Evolutionary conservation across 2,888 invertebrate genomes (phyloP).

Genomic region (Drosophila fulvimacula): DNA sequence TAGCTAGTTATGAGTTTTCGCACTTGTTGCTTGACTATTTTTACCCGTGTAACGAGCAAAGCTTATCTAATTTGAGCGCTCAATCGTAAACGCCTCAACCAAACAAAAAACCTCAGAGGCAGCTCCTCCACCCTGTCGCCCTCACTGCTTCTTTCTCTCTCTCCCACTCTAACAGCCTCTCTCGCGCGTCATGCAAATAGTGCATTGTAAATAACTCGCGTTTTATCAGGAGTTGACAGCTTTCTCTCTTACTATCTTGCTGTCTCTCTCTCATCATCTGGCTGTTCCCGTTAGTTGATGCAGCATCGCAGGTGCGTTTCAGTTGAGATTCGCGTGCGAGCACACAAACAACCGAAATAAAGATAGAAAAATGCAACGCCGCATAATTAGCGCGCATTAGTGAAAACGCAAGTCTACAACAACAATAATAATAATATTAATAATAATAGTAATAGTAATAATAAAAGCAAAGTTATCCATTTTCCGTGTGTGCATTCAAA

Average conservation of each 20-base stretch:
- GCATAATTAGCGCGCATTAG: constrained; percentile 57
- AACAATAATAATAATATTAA: constrained; percentile 2
- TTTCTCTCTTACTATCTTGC: background rate
- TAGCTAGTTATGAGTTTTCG: background rate
- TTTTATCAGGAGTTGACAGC: constrained; percentile 35
- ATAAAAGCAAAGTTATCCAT: constrained; percentile 1
- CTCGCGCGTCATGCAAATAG: constrained; percentile 17
- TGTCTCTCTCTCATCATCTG: constrained; percentile 5
- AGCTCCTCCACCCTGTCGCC: background rate
- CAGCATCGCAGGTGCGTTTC: constrained; percentile 49
- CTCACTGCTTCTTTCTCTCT: background rate
- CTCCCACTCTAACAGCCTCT: background rate
- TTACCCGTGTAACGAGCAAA: constrained; percentile 38
- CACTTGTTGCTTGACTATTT: constrained; percentile 40
- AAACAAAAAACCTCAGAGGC: constrained; percentile 18
- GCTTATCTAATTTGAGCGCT: constrained; percentile 60
- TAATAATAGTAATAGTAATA: constrained; percentile 4
- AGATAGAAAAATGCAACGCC: constrained; percentile 2
- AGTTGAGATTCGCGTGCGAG: constrained; percentile 58
- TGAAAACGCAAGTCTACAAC: constrained; percentile 20
- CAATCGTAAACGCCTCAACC: constrained; percentile 5
- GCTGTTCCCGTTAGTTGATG: constrained; percentile 24
- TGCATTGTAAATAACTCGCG: constrained; percentile 38
- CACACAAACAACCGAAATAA: constrained; percentile 20
- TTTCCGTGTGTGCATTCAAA: constrained; percentile 1